Conservation (phyloP, 2,797 vertebrate genomes). For the Pelobates cultripes region DNA sequence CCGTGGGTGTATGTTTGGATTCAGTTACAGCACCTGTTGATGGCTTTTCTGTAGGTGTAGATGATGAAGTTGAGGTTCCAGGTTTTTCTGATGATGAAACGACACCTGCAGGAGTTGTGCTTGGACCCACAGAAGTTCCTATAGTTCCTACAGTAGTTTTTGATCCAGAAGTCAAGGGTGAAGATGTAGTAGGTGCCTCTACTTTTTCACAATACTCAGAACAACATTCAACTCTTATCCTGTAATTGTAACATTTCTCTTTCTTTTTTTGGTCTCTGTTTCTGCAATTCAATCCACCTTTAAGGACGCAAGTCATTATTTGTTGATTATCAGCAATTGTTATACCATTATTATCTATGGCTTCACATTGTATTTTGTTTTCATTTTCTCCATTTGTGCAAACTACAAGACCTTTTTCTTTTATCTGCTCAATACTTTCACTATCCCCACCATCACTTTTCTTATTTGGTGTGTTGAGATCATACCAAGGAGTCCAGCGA, state of each 20-base stretch:
- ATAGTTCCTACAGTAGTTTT: no score
- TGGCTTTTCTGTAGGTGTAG: not conserved
- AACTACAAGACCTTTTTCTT: conserved; percentile 13
- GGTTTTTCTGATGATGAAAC: not conserved
- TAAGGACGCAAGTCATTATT: conserved; percentile 21
- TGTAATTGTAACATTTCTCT: conserved; percentile 35
- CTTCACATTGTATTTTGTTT: conserved; percentile 37
- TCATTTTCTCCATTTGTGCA: conserved; percentile 6
- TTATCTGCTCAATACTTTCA: conserved; percentile 18
- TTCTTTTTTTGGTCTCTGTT: conserved; percentile 18
- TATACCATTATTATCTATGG: not conserved
- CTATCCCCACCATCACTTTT: conserved; percentile 39
- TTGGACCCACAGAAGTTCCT: no score
- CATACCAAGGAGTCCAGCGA: conserved; percentile 36
- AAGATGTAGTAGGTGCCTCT: not conserved
- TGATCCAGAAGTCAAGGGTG: conserved; percentile 3
- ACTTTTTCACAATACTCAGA: conserved; percentile 20
- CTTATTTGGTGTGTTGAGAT: conserved; percentile 4
- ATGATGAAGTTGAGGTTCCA: not conserved
- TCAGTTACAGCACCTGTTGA: conserved; percentile 24
- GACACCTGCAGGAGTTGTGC: not conserved
- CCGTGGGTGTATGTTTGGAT: not conserved
- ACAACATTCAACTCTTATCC: conserved; percentile 42
- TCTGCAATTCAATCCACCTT: conserved; percentile 18
- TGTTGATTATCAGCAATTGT: conserved; percentile 35